Evolutionary conservation across 2,888 invertebrate genomes (phyloP).

Genomic region (Troides oblongomaculatus): DNA sequence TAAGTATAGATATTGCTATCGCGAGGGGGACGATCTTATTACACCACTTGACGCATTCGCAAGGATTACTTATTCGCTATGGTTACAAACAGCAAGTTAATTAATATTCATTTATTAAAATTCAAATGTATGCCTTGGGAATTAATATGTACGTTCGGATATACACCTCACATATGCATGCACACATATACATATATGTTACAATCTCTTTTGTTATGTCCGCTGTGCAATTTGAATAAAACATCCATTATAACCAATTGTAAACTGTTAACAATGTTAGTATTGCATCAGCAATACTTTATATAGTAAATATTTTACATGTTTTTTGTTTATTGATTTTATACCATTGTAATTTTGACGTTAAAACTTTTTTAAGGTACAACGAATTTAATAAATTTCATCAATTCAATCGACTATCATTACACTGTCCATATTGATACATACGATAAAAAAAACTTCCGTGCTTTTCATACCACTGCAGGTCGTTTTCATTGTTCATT

Average conservation of each 20-base stretch:
- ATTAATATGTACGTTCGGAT: not conserved
- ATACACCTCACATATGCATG: not conserved
- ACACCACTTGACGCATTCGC: not conserved
- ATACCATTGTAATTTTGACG: not conserved
- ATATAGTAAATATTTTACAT: not conserved
- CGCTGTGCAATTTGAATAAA: not conserved
- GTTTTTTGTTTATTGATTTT: not conserved
- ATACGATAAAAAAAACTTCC: too few relatives aligned
- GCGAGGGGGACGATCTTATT: not conserved
- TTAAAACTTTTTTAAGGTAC: not conserved
- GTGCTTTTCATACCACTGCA: not conserved
- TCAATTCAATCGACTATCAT: not conserved
- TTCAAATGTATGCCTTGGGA: not conserved
- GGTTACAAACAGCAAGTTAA: not conserved
- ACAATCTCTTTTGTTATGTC: not conserved
- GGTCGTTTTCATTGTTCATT: not conserved
- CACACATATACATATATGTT: not conserved
- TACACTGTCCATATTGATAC: too few relatives aligned
- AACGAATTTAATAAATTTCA: not conserved
- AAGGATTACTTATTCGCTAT: not conserved
- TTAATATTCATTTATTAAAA: not conserved
- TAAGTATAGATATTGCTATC: not conserved
- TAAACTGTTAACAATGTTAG: too few relatives aligned
- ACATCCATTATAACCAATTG: not conserved
- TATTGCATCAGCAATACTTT: not conserved